A percentile compares a stretch with the other conserved stretches of the same genome.
Conservation (phyloP, 2,113 vertebrate genomes). For the Ceyx cyanopectus region DNA sequence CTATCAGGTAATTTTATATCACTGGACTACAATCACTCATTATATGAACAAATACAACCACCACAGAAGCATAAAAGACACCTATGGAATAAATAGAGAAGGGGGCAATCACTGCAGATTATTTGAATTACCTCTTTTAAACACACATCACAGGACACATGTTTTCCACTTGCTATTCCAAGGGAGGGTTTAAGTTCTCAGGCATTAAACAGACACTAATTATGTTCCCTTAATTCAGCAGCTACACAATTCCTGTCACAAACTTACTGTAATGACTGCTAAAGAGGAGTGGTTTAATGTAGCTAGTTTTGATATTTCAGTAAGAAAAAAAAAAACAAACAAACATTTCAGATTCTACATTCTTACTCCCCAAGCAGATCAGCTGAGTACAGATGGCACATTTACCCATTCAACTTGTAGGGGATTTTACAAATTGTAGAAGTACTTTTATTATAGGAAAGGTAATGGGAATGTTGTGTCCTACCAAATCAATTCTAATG, state of each 20-base stretch:
- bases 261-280: not conserved
- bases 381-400: not conserved
- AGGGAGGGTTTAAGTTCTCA: not conserved
- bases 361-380: not conserved
- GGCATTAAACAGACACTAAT: not conserved
- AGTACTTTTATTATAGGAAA: not conserved
- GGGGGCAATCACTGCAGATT: rapidly evolving
- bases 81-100: not conserved
- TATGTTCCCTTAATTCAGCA: not conserved
- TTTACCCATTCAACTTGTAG: not conserved
- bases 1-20: not conserved
- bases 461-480: not conserved
- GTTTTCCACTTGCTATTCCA: not conserved
- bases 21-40: not conserved
- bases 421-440: not conserved
- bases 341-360: not conserved
- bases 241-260: not conserved
- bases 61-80: not conserved
- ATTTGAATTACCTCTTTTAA: not conserved
- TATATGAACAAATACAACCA: not conserved
- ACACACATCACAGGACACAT: not conserved
- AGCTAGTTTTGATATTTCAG: not conserved
- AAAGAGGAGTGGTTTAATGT: not conserved
- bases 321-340: not conserved
- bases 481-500: not conserved